A percentile compares a stretch with the other conserved stretches of the same genome.
phyloP scores from a whole-genome alignment of 2,113 vertebrate species.

The Neolamprologus fasciatus region DNA sequence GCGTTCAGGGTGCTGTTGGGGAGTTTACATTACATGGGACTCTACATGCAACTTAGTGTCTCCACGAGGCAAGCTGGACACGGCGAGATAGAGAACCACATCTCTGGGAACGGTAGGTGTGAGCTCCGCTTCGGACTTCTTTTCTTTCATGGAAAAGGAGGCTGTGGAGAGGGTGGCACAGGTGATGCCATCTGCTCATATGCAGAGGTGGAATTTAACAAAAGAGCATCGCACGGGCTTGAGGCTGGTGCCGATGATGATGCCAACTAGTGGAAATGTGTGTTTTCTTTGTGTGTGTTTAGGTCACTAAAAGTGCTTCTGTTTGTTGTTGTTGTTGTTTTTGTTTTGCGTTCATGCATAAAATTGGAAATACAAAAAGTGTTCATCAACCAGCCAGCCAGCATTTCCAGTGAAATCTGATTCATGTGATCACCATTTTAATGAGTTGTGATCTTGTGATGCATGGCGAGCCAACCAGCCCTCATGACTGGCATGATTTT shows the following conservation, averaged over 20 bases:
- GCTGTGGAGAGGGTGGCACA: neutral
- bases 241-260: neutral
- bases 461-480: neutral
- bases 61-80: slow-evolving; percentile 73
- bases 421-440: neutral
- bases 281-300: neutral
- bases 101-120: slow-evolving; percentile 82
- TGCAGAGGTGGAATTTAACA: slow-evolving; percentile 16
- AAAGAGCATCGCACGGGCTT: neutral
- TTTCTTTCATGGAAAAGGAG: neutral
- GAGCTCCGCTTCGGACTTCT: neutral
- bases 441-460: neutral
- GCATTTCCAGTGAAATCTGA: neutral
- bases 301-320: neutral
- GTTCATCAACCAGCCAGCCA: neutral
- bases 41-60: slow-evolving; percentile 86
- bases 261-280: neutral
- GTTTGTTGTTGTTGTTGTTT: neutral
- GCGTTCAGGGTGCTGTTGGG: slow-evolving; percentile 82
- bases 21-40: slow-evolving; percentile 88
- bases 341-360: neutral
- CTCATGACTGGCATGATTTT: neutral
- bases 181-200: slow-evolving; percentile 26
- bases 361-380: neutral
- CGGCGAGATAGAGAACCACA: slow-evolving; percentile 77